These are phyloP conservation scores for Synodontis membranacea DNA, from an alignment of 2,113 vertebrate species.

Conservation along the genomic window DNA sequence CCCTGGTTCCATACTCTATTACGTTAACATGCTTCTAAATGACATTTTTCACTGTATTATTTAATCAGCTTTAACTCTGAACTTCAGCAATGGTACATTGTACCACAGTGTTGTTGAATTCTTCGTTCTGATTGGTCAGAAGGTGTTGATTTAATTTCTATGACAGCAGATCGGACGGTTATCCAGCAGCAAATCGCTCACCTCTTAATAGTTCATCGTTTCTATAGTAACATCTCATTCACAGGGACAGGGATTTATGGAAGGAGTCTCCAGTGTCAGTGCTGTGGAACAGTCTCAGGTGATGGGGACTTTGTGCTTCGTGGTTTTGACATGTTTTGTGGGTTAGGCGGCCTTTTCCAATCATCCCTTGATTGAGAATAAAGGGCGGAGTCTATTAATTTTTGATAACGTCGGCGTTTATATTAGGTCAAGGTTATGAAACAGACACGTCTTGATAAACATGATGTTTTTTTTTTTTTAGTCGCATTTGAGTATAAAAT, in stretches of 20 bases:
- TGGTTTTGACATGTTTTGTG: background rate
- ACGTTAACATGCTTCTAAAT: background rate
- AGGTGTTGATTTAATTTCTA: background rate
- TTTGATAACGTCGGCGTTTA: background rate
- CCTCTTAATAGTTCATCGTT: background rate
- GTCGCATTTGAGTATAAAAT: background rate
- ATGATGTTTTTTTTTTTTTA: too few relatives aligned
- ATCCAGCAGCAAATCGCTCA: background rate
- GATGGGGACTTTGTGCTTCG: background rate
- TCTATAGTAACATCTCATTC: background rate
- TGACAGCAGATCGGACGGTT: background rate
- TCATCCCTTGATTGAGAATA: too few relatives aligned
- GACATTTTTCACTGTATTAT: background rate
- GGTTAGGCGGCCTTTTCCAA: too few relatives aligned
- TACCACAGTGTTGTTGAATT: background rate
- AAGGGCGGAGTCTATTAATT: too few relatives aligned
- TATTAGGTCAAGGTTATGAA: background rate
- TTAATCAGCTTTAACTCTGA: background rate
- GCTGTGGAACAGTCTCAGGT: background rate
- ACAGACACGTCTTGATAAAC: background rate
- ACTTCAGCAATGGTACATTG: background rate
- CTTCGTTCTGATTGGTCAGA: background rate
- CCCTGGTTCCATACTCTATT: background rate
- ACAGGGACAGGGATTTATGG: background rate
- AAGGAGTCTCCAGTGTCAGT: background rate